Evolutionary conservation across 1,140 invertebrate genomes (phyloP), one percentile per base, ranked within the genome.

Genomic region (Calliphora vicina): DNA sequence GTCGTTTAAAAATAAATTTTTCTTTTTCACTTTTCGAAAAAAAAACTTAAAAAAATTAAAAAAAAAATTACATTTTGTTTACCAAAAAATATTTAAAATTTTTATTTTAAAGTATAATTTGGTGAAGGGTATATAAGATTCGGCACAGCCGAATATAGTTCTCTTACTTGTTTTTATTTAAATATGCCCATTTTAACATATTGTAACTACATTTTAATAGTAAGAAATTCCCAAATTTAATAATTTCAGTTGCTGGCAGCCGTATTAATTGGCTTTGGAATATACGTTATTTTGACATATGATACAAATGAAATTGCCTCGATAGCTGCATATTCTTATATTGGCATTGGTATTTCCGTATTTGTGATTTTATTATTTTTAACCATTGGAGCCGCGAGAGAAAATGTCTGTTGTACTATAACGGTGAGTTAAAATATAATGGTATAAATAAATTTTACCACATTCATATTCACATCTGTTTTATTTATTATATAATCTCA

Each of bases 391-490:
- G 87, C 88, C 10, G 85, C 87, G 82, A 83, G 87, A 2, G 87
- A 88, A 78, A 85, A 88, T 84, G 88, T 89, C 13, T 89, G 88
- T 83, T 89, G 88, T 80, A 88, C 88, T 4, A 84, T 89, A 20
- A 87, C 88, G 61, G 88, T 89, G 82, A 88, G 84, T 81, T 67
- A 25, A 25, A 12, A 3, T 3, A 72, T 29, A 73, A n/a, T n/a
- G n/a, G n/a, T 23, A 23, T 23, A 2, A 43, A 71, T 82, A 13
- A 35, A 45, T 71, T 12, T 27, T 1, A 42, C 0, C 10, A 35
- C 10, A 35, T 35, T 35, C 10, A 8, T 35, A 35, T 35, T 35
- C 45, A 50, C 45, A 50, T 50, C 45, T 50, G 45, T 13, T 50
- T 50, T n/a, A 67, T 67, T n/a, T 17, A 20, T 61, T 82, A 29